phyloP scores from a whole-genome alignment of 2,113 vertebrate species.

The Mobula birostris region DNA sequence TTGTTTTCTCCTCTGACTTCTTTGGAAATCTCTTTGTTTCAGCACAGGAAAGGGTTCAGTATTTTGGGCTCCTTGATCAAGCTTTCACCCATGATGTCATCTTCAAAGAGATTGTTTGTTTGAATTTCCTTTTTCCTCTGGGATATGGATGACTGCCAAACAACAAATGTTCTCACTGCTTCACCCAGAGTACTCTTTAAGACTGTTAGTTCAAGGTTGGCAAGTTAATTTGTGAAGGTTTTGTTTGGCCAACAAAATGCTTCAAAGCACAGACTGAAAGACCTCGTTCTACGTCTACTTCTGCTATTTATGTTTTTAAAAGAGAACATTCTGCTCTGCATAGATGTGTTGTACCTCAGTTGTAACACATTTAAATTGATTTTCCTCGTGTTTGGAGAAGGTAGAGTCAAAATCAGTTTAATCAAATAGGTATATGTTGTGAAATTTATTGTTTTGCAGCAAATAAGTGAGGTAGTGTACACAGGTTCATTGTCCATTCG shows the following conservation, averaged over 20 bases:
- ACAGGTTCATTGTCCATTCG: no score
- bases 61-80: not conserved
- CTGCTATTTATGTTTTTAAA: not conserved
- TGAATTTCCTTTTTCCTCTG: not conserved
- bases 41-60: not conserved
- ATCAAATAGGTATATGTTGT: no score
- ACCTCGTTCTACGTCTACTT: not conserved
- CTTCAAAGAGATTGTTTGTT: conserved; percentile 21
- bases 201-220: not conserved
- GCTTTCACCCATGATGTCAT: not conserved
- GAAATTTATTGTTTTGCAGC: no score
- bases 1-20: not conserved
- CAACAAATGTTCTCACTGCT: not conserved
- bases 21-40: not conserved
- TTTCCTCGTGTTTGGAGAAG: no score
- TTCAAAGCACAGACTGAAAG: not conserved
- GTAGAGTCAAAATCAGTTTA: not conserved
- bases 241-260: not conserved
- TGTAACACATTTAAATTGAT: not conserved
- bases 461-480: no score
- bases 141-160: not conserved
- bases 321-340: not conserved
- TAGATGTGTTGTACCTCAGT: not conserved
- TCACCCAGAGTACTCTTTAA: not conserved
- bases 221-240: not conserved